These are phyloP conservation scores for Rhinoptilus africanus DNA, from an alignment of 2,113 vertebrate species.

Conservation along the genomic window DNA sequence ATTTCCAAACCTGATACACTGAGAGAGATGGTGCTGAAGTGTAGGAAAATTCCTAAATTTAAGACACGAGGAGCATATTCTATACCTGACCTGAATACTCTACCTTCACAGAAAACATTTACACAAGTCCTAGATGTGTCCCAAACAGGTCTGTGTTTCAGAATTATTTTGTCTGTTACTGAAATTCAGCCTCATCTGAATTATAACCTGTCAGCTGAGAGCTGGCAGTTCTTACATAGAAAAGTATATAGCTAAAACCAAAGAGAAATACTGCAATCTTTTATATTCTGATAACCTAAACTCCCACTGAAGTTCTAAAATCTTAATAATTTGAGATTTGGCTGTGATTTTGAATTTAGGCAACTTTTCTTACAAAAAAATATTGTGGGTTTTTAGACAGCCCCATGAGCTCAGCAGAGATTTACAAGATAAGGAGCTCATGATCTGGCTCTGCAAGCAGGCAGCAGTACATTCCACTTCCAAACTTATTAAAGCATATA, in stretches of 20 bases:
- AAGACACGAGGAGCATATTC: not conserved
- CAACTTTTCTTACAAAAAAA: not conserved
- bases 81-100: not conserved
- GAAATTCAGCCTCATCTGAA: not conserved
- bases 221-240: not conserved
- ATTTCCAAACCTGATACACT: not conserved
- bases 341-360: not conserved
- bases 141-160: not conserved
- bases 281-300: not conserved
- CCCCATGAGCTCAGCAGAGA: not conserved
- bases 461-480: not conserved
- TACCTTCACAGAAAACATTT: not conserved
- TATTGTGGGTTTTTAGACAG: not conserved
- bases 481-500: not conserved
- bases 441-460: not conserved
- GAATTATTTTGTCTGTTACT: not conserved
- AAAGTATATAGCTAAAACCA: not conserved
- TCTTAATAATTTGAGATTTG: not conserved
- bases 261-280: not conserved
- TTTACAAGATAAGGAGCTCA: not conserved
- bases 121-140: not conserved
- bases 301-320: not conserved
- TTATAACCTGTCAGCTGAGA: not conserved
- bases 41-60: slow-evolving; percentile 22
- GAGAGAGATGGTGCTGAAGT: not conserved